Conservation (phyloP, 2,113 vertebrate species). For the Acrocephalus kingi region DNA sequence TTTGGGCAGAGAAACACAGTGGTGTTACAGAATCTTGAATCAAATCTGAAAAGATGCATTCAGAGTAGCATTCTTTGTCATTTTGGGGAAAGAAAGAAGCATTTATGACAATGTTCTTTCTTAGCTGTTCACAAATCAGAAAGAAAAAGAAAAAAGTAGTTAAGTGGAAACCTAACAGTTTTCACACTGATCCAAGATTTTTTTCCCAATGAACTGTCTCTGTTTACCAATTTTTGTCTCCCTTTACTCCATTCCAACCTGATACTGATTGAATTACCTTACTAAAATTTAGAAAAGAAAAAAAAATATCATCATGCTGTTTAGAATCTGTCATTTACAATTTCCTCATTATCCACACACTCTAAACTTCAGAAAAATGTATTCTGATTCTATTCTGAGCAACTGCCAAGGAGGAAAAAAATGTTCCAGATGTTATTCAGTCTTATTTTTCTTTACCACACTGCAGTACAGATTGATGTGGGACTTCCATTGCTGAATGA, state of each 20-base stretch:
- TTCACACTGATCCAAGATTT: background rate
- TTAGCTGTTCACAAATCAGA: background rate
- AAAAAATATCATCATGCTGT: background rate
- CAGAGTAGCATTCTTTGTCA: background rate
- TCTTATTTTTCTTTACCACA: background rate
- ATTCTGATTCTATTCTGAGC: constrained; percentile 13
- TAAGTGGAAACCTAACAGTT: background rate
- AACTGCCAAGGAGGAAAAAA: constrained; percentile 23
- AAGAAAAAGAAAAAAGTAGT: fast-evolving
- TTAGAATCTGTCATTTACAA: constrained; percentile 40
- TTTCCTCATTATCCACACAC: constrained; percentile 2
- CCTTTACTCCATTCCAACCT: background rate
- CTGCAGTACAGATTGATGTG: background rate
- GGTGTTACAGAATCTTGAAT: background rate
- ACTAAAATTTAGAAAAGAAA: background rate
- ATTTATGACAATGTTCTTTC: background rate
- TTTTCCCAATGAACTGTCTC: background rate
- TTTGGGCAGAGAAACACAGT: background rate
- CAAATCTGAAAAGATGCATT: background rate
- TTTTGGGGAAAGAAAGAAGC: background rate
- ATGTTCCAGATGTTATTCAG: constrained; percentile 39
- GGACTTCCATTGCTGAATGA: background rate
- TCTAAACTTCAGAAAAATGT: constrained; percentile 19
- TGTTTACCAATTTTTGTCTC: background rate
- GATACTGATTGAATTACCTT: background rate